phyloP scores from a whole-genome alignment of 1,140 invertebrate genomes.

The Temnothorax curvispinosus region DNA sequence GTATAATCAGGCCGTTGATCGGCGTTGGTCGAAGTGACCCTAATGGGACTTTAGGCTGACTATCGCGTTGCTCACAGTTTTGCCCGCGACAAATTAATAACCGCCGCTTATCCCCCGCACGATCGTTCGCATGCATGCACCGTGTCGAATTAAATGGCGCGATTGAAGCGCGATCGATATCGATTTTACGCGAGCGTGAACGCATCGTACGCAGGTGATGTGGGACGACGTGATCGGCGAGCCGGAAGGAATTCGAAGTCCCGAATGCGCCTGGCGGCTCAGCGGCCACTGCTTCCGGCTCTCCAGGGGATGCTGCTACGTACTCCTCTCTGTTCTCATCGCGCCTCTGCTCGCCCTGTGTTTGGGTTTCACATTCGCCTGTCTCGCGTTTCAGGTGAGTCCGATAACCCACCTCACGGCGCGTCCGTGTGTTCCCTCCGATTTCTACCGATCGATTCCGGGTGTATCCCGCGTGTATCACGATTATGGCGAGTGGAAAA shows the following conservation, averaged over 20 bases:
- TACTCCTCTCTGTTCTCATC: slow-evolving; percentile 88
- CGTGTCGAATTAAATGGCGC: background rate
- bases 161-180: background rate
- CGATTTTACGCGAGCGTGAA: background rate
- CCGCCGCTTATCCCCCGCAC: background rate
- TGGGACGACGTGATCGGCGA: slow-evolving; percentile 93
- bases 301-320: slow-evolving; percentile 90
- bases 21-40: too few species aligned
- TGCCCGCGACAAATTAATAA: background rate
- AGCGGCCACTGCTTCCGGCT: slow-evolving; percentile 90
- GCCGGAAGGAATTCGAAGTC: slow-evolving; percentile 90
- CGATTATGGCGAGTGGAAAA: background rate
- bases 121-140: background rate
- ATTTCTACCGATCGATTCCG: slow-evolving; percentile 21
- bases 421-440: background rate
- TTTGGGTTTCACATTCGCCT: slow-evolving; percentile 91
- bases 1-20: too few species aligned
- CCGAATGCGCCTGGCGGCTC: slow-evolving; percentile 91
- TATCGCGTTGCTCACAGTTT: background rate
- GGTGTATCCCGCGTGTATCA: background rate
- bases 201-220: slow-evolving; percentile 86
- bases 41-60: slow-evolving; percentile 9
- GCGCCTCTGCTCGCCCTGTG: slow-evolving; percentile 89
- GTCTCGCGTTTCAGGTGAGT: slow-evolving; percentile 90
- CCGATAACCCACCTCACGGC: slow-evolving; percentile 31